A percentile compares a stretch with the other conserved stretches of the same genome.
Evolutionary conservation across 2,888 invertebrate species (phyloP).

Genomic region (Dryocosmus kuriphilus): DNA sequence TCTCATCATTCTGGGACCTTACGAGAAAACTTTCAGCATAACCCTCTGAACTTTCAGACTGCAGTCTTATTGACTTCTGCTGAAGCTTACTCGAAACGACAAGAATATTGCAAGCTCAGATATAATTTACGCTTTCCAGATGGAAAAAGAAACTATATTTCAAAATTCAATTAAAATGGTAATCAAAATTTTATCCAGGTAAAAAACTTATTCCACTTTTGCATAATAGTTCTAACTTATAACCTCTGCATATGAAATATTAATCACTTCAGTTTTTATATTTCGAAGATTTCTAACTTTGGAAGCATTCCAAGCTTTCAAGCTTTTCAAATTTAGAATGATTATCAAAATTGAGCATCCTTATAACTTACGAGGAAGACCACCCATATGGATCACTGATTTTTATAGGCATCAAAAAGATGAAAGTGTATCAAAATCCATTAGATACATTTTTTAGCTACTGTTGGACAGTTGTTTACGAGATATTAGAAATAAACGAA

Average conservation of each 20-base stretch:
- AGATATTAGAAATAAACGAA: no score
- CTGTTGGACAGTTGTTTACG: no score
- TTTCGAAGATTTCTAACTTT: no score
- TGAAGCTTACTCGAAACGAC: neutral
- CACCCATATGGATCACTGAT: no score
- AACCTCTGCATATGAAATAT: neutral
- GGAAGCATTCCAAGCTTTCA: no score
- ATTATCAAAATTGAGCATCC: no score
- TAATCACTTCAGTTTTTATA: no score
- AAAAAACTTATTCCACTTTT: neutral
- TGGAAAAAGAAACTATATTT: conserved; percentile 39
- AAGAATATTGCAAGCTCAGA: conserved; percentile 7
- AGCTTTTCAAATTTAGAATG: no score
- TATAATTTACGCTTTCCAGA: conserved; percentile 23
- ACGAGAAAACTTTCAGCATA: conserved; percentile 10
- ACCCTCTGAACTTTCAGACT: neutral
- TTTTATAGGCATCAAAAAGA: no score
- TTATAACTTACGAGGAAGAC: no score
- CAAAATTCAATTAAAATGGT: conserved; percentile 65
- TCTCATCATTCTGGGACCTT: neutral
- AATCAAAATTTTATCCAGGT: conserved; percentile 52
- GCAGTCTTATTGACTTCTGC: neutral
- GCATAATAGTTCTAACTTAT: conserved; percentile 13
- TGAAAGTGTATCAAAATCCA: no score
- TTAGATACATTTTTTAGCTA: no score